These are phyloP conservation scores for Ormyrus pomaceus DNA, from an alignment of 2,888 invertebrate species.

Conservation along the genomic window DNA sequence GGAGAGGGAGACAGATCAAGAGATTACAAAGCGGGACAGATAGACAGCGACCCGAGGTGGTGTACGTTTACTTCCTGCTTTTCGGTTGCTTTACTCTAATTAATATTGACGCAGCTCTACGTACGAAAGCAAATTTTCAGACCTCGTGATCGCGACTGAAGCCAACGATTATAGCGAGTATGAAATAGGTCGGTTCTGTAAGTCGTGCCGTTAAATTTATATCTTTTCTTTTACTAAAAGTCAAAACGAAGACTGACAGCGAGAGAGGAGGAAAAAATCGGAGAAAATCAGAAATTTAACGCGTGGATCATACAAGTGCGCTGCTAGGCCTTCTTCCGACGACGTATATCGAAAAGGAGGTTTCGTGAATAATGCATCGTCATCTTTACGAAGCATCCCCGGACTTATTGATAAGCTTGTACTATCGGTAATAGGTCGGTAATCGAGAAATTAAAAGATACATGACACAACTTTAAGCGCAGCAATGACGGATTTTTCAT, in stretches of 20 bases:
- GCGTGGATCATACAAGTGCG: too few relatives aligned
- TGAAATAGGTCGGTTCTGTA: constrained; percentile 66
- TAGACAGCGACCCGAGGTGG: not conserved
- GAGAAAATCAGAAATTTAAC: not conserved
- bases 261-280: constrained; percentile 60
- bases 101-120: not conserved
- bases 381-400: too few relatives aligned
- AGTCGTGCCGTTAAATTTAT: constrained; percentile 57
- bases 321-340: too few relatives aligned
- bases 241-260: constrained; percentile 64
- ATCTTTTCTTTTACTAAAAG: constrained; percentile 64
- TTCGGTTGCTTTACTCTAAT: not conserved
- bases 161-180: constrained; percentile 63
- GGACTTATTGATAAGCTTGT: too few relatives aligned
- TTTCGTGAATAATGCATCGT: too few relatives aligned
- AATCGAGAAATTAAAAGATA: too few relatives aligned
- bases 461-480: too few relatives aligned
- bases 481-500: constrained; percentile 4
- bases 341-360: too few relatives aligned
- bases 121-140: constrained; percentile 45
- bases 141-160: constrained; percentile 66
- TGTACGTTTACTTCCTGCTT: not conserved
- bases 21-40: constrained; percentile 21
- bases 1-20: not conserved
- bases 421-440: too few relatives aligned